Percentiles rank a stretch among this genome's conserved stretches.
phyloP scores from a whole-genome alignment of 1,140 invertebrate genomes.

The Orius insidiosus region DNA sequence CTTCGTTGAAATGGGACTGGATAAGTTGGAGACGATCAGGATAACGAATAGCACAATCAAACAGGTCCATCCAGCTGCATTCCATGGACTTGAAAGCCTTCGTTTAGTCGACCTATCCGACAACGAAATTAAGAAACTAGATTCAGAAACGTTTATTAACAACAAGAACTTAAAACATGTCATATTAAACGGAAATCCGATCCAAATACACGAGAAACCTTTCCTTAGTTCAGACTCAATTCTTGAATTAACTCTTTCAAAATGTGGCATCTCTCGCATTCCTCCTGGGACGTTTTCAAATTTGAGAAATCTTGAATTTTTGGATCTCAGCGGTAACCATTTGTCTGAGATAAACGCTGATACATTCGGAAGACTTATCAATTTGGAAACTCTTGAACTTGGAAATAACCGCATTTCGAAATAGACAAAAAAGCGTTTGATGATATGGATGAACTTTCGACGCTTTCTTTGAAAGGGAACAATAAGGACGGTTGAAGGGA shows the following conservation, averaged over 20 bases:
- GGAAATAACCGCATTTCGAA: constrained; percentile 40
- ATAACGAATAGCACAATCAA: constrained; percentile 26
- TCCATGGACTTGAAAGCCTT: constrained; percentile 41
- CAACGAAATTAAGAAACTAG: constrained; percentile 38
- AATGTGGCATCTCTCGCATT: constrained; percentile 12
- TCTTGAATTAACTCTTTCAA: constrained; percentile 8
- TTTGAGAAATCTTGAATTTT: constrained; percentile 23
- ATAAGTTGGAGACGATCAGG: constrained; percentile 21
- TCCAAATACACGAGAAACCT: neutral
- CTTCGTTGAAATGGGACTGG: constrained; percentile 4
- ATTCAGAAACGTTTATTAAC: constrained; percentile 43
- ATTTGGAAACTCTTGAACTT: constrained; percentile 45
- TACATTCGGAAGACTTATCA: constrained; percentile 36
- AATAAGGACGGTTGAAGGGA: constrained; percentile 31
- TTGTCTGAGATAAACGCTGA: constrained; percentile 38
- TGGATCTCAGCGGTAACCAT: constrained; percentile 34
- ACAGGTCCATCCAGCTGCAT: constrained; percentile 33
- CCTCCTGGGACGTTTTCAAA: constrained; percentile 9
- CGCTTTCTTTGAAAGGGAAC: constrained; percentile 39
- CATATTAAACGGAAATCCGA: constrained; percentile 45
- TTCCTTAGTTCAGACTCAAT: constrained; percentile 14
- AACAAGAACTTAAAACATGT: constrained; percentile 43
- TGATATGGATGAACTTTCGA: constrained; percentile 37
- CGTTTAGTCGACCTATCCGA: constrained; percentile 46
- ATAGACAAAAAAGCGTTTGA: constrained; percentile 38